A percentile compares a stretch with the other conserved stretches of the same genome.
Evolutionary conservation across 2,113 vertebrate genomes (phyloP).

Genomic region (Tragelaphus buxtoni): DNA sequence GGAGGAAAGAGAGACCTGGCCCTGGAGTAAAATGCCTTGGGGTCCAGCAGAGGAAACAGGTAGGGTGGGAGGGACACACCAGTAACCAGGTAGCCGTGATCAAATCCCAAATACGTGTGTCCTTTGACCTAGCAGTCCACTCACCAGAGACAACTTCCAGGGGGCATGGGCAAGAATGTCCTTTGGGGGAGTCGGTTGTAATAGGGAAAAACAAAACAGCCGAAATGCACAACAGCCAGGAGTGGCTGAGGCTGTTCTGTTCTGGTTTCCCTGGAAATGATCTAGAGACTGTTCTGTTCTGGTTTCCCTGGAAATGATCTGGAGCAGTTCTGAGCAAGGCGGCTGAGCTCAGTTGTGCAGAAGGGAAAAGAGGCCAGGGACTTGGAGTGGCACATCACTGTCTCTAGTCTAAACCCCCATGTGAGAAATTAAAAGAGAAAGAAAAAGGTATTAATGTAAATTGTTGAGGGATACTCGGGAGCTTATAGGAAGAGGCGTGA

Average conservation of each 20-base stretch:
- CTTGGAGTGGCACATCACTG: background rate
- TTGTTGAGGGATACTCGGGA: background rate
- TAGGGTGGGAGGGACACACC: background rate
- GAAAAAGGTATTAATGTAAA: background rate
- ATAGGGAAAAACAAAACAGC: background rate
- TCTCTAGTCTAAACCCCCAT: background rate
- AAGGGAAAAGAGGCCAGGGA: background rate
- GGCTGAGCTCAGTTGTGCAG: background rate
- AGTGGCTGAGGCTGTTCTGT: background rate
- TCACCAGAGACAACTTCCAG: background rate
- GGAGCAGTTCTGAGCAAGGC: background rate
- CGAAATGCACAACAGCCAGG: background rate
- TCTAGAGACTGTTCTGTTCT: no score
- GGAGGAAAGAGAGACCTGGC: background rate
- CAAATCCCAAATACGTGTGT: background rate
- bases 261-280: background rate
- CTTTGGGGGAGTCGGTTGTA: no score
- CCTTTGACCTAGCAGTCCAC: background rate
- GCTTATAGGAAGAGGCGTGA: background rate
- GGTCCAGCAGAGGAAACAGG: background rate
- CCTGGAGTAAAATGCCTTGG: background rate
- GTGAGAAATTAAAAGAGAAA: background rate
- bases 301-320: background rate
- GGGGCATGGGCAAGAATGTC: background rate
- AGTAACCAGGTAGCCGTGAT: background rate